These are phyloP conservation scores for Sebastes trivittatus DNA, from an alignment of 2,797 vertebrate genomes.

Conservation along the genomic window DNA sequence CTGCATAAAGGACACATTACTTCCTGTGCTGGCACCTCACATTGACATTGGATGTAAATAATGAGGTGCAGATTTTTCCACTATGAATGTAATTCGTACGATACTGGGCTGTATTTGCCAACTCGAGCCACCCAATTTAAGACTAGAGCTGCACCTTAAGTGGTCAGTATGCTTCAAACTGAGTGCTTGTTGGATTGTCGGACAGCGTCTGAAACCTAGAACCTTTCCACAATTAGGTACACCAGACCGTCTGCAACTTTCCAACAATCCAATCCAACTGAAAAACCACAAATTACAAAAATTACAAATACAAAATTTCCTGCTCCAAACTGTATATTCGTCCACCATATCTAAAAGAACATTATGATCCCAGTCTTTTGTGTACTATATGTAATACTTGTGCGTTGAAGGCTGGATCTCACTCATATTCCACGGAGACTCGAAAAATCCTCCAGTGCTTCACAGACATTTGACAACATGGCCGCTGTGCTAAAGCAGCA, in stretches of 20 bases:
- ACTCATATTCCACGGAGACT: background rate
- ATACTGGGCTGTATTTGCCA: background rate
- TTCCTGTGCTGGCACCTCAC: background rate
- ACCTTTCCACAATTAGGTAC: rapidly evolving
- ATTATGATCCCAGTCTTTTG: background rate
- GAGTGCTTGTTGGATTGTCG: background rate
- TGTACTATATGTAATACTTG: background rate
- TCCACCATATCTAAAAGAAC: background rate
- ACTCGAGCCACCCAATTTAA: rapidly evolving
- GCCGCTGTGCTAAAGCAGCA: background rate
- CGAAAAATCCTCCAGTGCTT: background rate
- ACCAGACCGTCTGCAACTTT: rapidly evolving
- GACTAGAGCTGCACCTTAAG: rapidly evolving
- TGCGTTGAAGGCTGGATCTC: conserved; percentile 12
- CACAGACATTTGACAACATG: conserved; percentile 17
- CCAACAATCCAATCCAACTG: background rate
- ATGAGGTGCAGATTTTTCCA: too few relatives aligned
- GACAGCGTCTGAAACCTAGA: too few relatives aligned
- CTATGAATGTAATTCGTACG: rapidly evolving
- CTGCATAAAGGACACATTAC: background rate
- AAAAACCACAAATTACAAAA: too few relatives aligned
- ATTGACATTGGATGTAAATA: too few relatives aligned
- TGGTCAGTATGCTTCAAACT: background rate
- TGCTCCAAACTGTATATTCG: background rate
- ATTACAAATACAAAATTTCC: background rate